These are phyloP conservation scores for Amazonetta brasiliensis DNA, from an alignment of 2,797 vertebrate genomes.

Conservation along the genomic window DNA sequence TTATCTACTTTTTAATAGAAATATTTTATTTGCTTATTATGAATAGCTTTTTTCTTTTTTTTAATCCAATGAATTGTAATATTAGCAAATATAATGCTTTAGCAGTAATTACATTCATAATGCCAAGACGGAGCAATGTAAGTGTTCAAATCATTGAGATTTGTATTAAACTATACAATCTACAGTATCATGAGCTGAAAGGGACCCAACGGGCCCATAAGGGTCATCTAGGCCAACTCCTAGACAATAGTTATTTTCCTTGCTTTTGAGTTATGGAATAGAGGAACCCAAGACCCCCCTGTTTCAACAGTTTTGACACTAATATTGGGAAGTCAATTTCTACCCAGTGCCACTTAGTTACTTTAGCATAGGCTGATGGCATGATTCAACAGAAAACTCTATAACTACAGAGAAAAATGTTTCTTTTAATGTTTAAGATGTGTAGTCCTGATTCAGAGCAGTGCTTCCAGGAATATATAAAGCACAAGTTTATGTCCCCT, in stretches of 20 bases:
- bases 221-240: background rate
- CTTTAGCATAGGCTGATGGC: background rate
- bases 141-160: background rate
- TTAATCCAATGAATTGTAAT: background rate
- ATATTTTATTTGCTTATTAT: background rate
- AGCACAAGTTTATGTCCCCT: background rate
- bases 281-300: background rate
- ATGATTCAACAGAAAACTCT: background rate
- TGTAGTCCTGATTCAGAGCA: background rate
- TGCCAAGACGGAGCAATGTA: background rate
- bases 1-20: background rate
- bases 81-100: background rate
- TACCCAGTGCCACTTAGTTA: background rate
- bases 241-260: background rate
- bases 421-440: background rate
- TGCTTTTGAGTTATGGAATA: background rate
- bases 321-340: background rate
- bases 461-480: fast-evolving
- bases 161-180: background rate
- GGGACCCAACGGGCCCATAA: background rate
- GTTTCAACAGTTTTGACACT: background rate
- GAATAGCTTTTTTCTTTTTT: background rate
- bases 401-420: background rate
- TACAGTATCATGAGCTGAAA: background rate
- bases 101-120: background rate